Base-by-base conservation (phyloP, 2,888 invertebrate genomes). In the Ectropis crepuscularia region DNA sequence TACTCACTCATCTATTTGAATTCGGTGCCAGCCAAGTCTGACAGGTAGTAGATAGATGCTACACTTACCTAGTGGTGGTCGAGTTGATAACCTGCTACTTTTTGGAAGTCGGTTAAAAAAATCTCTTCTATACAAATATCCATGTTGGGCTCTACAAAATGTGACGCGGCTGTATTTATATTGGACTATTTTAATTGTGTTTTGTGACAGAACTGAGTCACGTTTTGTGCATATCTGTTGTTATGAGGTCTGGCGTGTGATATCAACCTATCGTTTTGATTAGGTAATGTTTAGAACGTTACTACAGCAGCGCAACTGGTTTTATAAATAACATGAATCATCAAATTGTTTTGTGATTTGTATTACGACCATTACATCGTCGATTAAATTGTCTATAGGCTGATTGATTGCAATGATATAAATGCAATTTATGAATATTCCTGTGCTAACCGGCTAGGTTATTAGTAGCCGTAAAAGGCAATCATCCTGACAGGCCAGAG, bases 161-260 rank as follows among this genome's bases (percentile, higher is more conserved):
- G 4, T 28, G n/a, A n/a, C n/a, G 16, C 16, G 4, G 16, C 16
- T 28, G 2, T 48, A 48, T 36, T 36, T 48, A n/a, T 48, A 51
- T 7, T 49, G 28, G n/a, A 48, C 42, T 48, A 10, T 9, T 39
- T 41, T 5, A 53, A 48, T 53, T 41, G 37, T 12, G 53, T 10
- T 47, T 10, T 47, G 10, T 39, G 16, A 28, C 6, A 16, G 28
- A 39, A 55, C 10, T 41, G 39, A 55, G 55, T 61, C 55, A 61
- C 57, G 51, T 62, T 46, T 51, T 59, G 41, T 60, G 61, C 50
- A 50, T 55, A 50, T 55, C 61, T 61, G 55, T 7, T 55, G 39
- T 39, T 59, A 59, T 51, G 45, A 12, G 46, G 12, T 59, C 51
- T 28, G 49, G 11, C 54, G 45, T 54, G 45, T 61, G 61, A 61